Evolutionary conservation across 2,888 invertebrate genomes (phyloP).

Genomic region (Amiota minor): DNA sequence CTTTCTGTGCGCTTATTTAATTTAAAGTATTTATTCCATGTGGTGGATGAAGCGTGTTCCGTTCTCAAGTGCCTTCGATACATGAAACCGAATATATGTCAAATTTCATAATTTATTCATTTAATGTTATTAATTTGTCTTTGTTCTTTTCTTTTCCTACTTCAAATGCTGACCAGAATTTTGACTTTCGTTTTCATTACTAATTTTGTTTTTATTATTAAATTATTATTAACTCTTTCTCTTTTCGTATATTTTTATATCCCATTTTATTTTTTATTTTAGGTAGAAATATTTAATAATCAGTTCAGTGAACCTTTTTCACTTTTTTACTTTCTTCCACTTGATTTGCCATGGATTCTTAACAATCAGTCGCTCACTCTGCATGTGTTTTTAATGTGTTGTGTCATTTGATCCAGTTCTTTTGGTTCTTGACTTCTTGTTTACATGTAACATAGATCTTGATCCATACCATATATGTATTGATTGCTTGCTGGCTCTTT

Average conservation of each 20-base stretch:
- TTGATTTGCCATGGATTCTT: too few species aligned
- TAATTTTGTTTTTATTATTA: background rate
- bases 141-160: slow-evolving; percentile 10
- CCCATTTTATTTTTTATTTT: too few species aligned
- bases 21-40: background rate
- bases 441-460: too few species aligned
- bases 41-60: background rate
- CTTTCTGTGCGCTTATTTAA: background rate
- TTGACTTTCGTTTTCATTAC: slow-evolving; percentile 20
- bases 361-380: too few species aligned
- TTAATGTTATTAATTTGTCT: background rate
- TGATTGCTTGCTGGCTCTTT: too few species aligned
- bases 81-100: slow-evolving; percentile 38
- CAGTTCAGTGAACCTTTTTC: too few species aligned
- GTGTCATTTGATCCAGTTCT: too few species aligned
- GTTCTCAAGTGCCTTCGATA: background rate
- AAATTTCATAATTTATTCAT: slow-evolving; percentile 50
- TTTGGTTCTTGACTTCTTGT: too few species aligned
- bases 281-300: too few species aligned
- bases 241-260: background rate
- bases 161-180: slow-evolving; percentile 37
- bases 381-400: too few species aligned
- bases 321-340: too few species aligned
- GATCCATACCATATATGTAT: too few species aligned
- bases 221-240: background rate